These are phyloP conservation scores for Hestina assimilis DNA, from an alignment of 1,140 invertebrate species.

Conservation along the genomic window DNA sequence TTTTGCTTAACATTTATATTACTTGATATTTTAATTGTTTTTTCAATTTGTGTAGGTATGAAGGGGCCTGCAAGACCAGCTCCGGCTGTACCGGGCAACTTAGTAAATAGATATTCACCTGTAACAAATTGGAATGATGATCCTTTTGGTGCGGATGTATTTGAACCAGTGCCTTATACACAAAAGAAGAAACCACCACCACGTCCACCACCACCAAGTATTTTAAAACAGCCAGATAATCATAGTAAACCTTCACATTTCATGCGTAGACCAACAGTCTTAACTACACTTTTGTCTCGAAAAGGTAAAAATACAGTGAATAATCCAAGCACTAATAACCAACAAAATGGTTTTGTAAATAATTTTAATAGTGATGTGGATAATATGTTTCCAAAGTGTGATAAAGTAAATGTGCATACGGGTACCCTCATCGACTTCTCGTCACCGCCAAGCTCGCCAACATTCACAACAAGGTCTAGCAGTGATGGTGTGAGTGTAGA, in stretches of 20 bases:
- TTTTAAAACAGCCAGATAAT: constrained; percentile 58
- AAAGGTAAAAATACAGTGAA: constrained; percentile 58
- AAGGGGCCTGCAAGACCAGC: constrained; percentile 69
- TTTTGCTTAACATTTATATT: no score
- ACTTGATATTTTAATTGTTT: neutral
- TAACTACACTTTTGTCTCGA: constrained; percentile 65
- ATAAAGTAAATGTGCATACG: constrained; percentile 65
- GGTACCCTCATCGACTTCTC: constrained; percentile 80
- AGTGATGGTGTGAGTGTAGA: constrained; percentile 86
- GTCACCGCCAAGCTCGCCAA: constrained; percentile 85
- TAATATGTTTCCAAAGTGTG: constrained; percentile 69
- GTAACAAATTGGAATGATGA: constrained; percentile 73
- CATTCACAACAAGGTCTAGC: constrained; percentile 84
- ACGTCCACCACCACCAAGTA: constrained; percentile 76
- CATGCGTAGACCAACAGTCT: constrained; percentile 73
- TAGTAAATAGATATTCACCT: constrained; percentile 59
- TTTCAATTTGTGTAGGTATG: constrained; percentile 55
- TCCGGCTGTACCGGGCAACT: constrained; percentile 51
- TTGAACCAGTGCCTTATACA: constrained; percentile 61
- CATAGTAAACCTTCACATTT: constrained; percentile 71
- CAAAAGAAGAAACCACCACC: constrained; percentile 78
- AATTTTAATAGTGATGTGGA: constrained; percentile 70
- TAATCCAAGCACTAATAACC: constrained; percentile 36
- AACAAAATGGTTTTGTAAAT: constrained; percentile 43
- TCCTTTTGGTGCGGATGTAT: constrained; percentile 71